Evolutionary conservation across 2,797 vertebrate genomes (phyloP), one percentile per base, ranked within the genome.

Genomic region (Chanos chanos): DNA sequence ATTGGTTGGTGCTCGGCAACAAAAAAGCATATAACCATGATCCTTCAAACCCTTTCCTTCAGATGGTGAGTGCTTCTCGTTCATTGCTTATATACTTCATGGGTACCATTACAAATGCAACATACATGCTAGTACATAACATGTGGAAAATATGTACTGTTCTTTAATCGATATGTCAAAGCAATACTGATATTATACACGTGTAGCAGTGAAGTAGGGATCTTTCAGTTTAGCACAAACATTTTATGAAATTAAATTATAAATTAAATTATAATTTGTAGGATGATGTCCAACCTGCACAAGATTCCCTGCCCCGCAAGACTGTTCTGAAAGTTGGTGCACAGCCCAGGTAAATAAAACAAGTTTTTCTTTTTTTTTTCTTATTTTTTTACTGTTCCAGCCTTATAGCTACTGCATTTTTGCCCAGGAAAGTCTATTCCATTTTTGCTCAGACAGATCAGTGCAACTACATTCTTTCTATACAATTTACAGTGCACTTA

Each of bases 1-100:
- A 95, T 74, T 83, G 95, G 81, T 89, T 97, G 68, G 76, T 93
- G 47, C 81, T 97, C 22, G 86, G 91, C 71, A 90, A 96, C 80
- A 95, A 93, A 79, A 84, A 19, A 57, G 62, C 61, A 0, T 95
- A 92, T 44, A 71, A 58, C 31, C 80, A 91, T 10, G 79, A 91
- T 34, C 60, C 81, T 56, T 87, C 88, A 27, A 76, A 79, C 19
- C 80, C 85, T 5, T 85, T 95, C 68, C 75, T 97, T 59, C 87
- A 88, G 61, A 94, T 89, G 92, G 95, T 96, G 51, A 87, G 88
- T 73, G 16, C 27, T 27, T 13, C 34, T 27, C 19, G 43, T 30
- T 7, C 4, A 4, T 36, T 9, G 61, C 34, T 19, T 9, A 10
- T n/a, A 30, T 37, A n/a, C 13, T n/a, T 55, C 51, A 22, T 44